These are phyloP conservation scores for Phrynosoma platyrhinos DNA, from an alignment of 2,113 vertebrate genomes.

Conservation along the genomic window DNA sequence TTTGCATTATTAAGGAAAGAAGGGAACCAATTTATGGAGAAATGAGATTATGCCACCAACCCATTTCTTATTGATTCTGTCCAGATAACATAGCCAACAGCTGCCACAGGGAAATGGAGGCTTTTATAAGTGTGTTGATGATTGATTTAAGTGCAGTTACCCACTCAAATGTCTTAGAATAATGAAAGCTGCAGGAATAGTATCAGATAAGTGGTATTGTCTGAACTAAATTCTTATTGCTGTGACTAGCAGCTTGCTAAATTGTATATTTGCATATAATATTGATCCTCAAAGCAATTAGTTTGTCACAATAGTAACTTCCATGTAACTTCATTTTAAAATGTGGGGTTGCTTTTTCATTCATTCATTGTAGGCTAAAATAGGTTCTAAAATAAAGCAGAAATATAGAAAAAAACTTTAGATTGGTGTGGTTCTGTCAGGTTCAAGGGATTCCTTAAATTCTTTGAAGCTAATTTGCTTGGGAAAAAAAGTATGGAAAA, in stretches of 20 bases:
- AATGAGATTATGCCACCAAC: background rate
- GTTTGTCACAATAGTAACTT: background rate
- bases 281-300: background rate
- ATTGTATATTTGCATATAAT: no score
- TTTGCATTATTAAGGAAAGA: background rate
- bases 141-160: background rate
- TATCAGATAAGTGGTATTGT: background rate
- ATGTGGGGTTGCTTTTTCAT: background rate
- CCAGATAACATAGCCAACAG: background rate
- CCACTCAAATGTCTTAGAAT: background rate
- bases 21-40: background rate
- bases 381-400: background rate
- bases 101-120: background rate
- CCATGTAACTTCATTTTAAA: background rate
- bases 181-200: background rate
- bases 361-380: background rate
- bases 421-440: background rate
- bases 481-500: no score
- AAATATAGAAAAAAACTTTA: background rate
- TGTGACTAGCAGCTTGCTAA: background rate
- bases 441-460: no score
- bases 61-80: constrained; percentile 1
- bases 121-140: background rate
- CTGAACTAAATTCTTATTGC: background rate
- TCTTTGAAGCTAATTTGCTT: no score